These are phyloP conservation scores for Lycocorax pyrrhopterus DNA, from an alignment of 2,113 vertebrate genomes.

Conservation along the genomic window DNA sequence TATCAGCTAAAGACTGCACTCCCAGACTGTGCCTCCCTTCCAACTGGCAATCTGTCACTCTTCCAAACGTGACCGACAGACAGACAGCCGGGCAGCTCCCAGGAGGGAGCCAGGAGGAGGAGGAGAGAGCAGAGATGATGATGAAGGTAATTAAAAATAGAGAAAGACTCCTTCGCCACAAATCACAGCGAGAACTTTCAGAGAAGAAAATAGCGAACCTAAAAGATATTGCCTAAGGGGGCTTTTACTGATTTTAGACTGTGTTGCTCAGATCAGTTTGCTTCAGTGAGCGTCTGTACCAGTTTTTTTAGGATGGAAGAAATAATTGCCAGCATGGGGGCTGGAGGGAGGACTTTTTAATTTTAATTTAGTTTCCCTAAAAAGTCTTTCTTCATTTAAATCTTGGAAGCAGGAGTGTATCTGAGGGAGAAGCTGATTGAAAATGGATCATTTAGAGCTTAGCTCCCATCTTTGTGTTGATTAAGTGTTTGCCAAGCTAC, in stretches of 20 bases:
- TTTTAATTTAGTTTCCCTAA: conserved; percentile 19
- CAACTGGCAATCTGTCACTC: conserved; percentile 54
- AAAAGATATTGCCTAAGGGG: conserved; percentile 55
- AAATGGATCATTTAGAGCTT: conserved; percentile 1
- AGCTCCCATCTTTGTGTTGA: neutral
- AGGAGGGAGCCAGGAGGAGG: neutral
- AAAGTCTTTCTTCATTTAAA: conserved; percentile 32
- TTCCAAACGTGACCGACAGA: conserved; percentile 41
- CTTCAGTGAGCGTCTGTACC: conserved; percentile 35
- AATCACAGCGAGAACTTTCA: conserved; percentile 16
- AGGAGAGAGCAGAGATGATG: neutral
- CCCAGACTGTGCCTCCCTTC: conserved; percentile 21
- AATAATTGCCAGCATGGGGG: conserved; percentile 18
- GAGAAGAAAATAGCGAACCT: conserved; percentile 14
- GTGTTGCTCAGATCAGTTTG: conserved; percentile 27
- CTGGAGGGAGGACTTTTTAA: neutral
- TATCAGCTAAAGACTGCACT: conserved; percentile 28
- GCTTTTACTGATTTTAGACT: conserved; percentile 57
- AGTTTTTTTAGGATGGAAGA: conserved; percentile 14
- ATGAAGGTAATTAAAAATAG: conserved; percentile 53
- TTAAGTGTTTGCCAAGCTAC: neutral
- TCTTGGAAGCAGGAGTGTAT: neutral
- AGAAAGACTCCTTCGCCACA: neutral
- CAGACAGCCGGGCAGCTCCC: neutral
- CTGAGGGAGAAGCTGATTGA: neutral